A percentile compares a stretch with the other conserved stretches of the same genome.
Evolutionary conservation across 2,113 vertebrate genomes (phyloP).

Genomic region (Carettochelys insculpta): DNA sequence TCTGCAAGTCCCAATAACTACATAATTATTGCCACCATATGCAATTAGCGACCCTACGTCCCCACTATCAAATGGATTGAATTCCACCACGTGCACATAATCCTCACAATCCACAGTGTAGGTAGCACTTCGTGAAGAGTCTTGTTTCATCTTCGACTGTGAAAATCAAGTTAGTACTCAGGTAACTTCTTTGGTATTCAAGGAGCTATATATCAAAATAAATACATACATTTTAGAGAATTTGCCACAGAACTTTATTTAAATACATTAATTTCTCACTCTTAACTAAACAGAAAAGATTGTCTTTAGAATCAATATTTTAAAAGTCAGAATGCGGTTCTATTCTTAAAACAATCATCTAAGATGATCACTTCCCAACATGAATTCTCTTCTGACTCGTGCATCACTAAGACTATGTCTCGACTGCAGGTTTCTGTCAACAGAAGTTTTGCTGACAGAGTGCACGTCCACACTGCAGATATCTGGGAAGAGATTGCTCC

Average conservation of each 20-base stretch:
- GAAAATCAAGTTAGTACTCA: background rate
- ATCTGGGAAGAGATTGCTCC: too few relatives aligned
- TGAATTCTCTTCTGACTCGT: background rate
- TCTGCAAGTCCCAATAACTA: constrained; percentile 88
- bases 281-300: background rate
- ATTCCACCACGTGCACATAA: constrained; percentile 93
- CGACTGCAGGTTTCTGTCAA: too few relatives aligned
- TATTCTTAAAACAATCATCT: background rate
- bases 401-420: background rate
- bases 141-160: constrained; percentile 85
- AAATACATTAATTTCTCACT: background rate
- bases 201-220: constrained; percentile 30
- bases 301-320: background rate
- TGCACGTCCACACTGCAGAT: too few relatives aligned
- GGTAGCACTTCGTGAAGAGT: constrained; percentile 78
- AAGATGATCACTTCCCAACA: background rate
- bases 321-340: background rate
- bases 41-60: constrained; percentile 87
- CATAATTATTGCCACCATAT: constrained; percentile 91
- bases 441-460: too few relatives aligned
- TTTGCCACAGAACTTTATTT: background rate
- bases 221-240: constrained; percentile 26
- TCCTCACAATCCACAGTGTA: constrained; percentile 93
- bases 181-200: background rate
- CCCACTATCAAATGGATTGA: constrained; percentile 91